Evolutionary conservation across 64 coral and sea anemone genomes (phyloP), one percentile per base, ranked within the genome.

Genomic region (Catalaphyllia jardinei): DNA sequence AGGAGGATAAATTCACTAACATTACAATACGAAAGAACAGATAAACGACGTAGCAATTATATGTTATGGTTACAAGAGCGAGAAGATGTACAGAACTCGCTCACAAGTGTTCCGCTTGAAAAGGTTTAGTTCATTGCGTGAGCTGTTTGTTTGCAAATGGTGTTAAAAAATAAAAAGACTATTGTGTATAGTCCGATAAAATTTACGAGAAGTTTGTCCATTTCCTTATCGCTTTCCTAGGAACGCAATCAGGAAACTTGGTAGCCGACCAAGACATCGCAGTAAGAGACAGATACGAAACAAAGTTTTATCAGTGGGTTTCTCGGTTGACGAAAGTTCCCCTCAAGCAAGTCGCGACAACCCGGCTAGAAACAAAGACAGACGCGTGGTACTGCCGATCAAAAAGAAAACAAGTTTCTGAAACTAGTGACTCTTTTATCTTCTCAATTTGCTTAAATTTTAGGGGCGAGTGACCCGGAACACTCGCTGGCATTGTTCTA

Each of bases 391-490:
- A 11, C 0, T 51, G 81, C 67, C 29, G 22, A 35, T 64, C 9
- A 31, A 85, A 31, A 46, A 85, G 35, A 85, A 85, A 71, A 71
- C 16, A 83, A 51, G 38, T 85, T 85, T 71, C 38, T 71, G 2
- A 85, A 85, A 85, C 62, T 42, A 85, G 13, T 49, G 25, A 52
- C 14, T 85, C 81, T 85, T 69, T 64, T 71, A 85, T 85, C 63
- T 28, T 38, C 5, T 8, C 65, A 85, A 85, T 85, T 85, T 85
- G 81, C 62, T 85, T 85, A 85, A 83, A 85, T 85, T 85, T 85
- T 85, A 69, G 62, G 89, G 64, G 31, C 79, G 78, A 91, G 73
- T 84, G 89, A 91, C 89, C 79, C 42, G 24, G 65, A 91, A 76
- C 79, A 62, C 78, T 89, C 60, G 33, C n/a, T 76, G 31, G 27